Base-by-base conservation (phyloP, 2,888 invertebrate species). In the Phyto melanocephala region DNA sequence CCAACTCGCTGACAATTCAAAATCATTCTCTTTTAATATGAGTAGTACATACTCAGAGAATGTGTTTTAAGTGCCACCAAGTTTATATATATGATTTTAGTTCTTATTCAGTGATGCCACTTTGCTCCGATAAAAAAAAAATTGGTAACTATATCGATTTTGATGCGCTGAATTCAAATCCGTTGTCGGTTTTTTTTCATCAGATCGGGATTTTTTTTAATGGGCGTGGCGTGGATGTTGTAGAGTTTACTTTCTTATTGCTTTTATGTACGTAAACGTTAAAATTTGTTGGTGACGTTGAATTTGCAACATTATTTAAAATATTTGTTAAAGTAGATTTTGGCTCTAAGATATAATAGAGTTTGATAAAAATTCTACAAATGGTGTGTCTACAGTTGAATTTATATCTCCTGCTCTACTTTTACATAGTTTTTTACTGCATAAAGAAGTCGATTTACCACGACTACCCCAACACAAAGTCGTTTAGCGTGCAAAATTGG, bases 401-500 rank as follows among this genome's bases (percentile, higher is more conserved):
- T 37, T 68, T 24, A 15, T 13, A 17, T 45, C 33, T 11, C 24
- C 45, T 20, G 28, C 2, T 54, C 28, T 47, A 20, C 33, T 42
- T 58, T 70, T 50, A 40, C 22, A 10, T 2, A 47, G 7, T 42
- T 45, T 47, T 37, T 72, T 75, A 42, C 95, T 0, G 97, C 97
- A 91, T 95, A 95, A 83, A 95, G 91, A 89, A 95, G 92, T 76
- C 96, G 92, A 93, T 97, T 93, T 83, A 98, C 95, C 15, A 96
- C 95, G 88, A 94, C 93, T 86, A 95, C 94, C 90, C 97, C 93
- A 87, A 96, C 94, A 87, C 97, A 97, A 83, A 97, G 93, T 65
- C 98, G 93, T 86, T 94, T 95, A 65, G 93, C 92, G 83, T 94
- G 94, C 96, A 96, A n/a, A n/a, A n/a, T n/a, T n/a, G n/a, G n/a